Percentiles rank a stretch among this genome's conserved stretches.
These are phyloP conservation scores for Chymomyza procnemis DNA, from an alignment of 2,888 invertebrate genomes.

Conservation along the genomic window DNA sequence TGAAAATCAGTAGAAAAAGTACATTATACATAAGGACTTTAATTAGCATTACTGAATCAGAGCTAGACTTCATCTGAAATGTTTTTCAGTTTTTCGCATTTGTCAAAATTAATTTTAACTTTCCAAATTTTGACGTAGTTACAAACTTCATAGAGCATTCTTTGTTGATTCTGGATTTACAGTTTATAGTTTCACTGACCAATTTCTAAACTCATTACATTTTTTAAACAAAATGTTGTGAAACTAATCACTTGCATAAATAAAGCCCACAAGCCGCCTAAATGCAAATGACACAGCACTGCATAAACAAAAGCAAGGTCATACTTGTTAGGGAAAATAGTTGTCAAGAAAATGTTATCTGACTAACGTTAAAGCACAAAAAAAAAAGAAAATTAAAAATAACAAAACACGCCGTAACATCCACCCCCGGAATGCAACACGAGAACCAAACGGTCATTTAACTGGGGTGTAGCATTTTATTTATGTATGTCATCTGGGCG, in stretches of 20 bases:
- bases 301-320: neutral
- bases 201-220: neutral
- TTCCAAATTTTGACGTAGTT: no score
- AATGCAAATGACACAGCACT: neutral
- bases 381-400: neutral
- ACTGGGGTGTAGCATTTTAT: conserved; percentile 29
- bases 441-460: neutral
- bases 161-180: no score
- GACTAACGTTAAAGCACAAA: no score
- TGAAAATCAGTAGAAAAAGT: no score
- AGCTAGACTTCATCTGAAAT: no score
- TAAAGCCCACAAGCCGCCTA: neutral
- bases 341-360: neutral
- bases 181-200: neutral
- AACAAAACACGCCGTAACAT: neutral
- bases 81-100: no score
- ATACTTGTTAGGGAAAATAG: neutral
- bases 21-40: no score
- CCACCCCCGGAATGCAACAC: neutral
- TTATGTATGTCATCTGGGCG: conserved; percentile 43
- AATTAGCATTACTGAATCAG: no score
- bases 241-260: neutral
- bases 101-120: no score
- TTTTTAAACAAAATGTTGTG: neutral
- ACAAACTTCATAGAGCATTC: no score